Percentiles rank a stretch among this genome's conserved stretches.
Evolutionary conservation across 2,113 vertebrate genomes (phyloP).

Genomic region (Elaphurus davidianus): DNA sequence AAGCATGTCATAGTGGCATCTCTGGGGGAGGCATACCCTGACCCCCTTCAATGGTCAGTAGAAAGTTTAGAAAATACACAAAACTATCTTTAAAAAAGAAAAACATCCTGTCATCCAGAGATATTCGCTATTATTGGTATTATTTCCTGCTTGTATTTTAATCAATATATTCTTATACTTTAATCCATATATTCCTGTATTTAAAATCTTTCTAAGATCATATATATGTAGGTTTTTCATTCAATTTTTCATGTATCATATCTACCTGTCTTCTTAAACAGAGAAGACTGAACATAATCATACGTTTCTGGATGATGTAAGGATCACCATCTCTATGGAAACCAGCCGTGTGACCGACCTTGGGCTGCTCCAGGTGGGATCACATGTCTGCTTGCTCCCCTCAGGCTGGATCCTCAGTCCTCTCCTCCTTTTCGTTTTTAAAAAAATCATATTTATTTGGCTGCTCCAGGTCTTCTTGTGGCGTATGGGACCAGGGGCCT

Average conservation of each 20-base stretch:
- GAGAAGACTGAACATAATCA: not conserved
- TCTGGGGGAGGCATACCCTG: not conserved
- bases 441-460: not conserved
- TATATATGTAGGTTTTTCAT: not conserved
- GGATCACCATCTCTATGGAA: too few relatives aligned
- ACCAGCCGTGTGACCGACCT: too few relatives aligned
- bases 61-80: not conserved
- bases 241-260: not conserved
- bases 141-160: not conserved
- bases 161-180: not conserved
- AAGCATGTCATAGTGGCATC: not conserved
- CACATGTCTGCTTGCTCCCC: rapidly evolving
- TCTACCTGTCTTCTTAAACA: not conserved
- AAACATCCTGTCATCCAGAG: not conserved
- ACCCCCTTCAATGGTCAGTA: not conserved
- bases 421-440: not conserved
- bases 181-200: not conserved
- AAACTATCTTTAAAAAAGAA: not conserved
- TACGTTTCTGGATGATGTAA: not conserved
- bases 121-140: not conserved
- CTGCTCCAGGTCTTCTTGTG: not conserved
- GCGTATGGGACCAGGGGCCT: not conserved
- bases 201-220: not conserved
- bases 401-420: not conserved
- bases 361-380: not conserved